Percentiles rank a stretch among this genome's conserved stretches.
These are phyloP conservation scores for Chrysotoxum bicinctum DNA, from an alignment of 2,888 invertebrate species.

Conservation along the genomic window DNA sequence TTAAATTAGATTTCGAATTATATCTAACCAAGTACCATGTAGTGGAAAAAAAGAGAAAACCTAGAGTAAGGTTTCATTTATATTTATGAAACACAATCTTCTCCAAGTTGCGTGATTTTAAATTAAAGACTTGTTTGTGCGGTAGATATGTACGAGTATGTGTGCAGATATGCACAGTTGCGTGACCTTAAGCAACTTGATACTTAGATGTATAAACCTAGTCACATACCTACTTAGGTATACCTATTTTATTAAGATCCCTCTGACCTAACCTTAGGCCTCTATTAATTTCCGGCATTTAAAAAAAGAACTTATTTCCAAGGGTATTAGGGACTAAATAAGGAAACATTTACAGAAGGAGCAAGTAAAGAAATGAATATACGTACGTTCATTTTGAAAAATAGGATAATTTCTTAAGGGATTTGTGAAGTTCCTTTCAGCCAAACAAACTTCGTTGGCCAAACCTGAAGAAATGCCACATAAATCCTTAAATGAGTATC, in stretches of 20 bases:
- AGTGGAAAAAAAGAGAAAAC: not conserved
- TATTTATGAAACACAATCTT: slow-evolving; percentile 3
- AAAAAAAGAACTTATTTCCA: not conserved
- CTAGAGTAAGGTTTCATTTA: not conserved
- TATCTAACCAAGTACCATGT: not conserved
- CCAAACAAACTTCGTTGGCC: no score
- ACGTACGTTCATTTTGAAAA: no score
- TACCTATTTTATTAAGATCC: not conserved
- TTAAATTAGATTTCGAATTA: not conserved
- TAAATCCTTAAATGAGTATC: no score
- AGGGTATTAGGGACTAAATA: no score
- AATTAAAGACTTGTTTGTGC: not conserved
- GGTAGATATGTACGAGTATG: not conserved
- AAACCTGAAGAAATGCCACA: no score
- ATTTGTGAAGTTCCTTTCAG: no score
- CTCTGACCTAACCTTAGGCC: not conserved
- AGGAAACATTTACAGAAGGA: not conserved
- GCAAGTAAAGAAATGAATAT: not conserved
- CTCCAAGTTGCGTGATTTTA: not conserved
- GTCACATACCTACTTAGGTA: not conserved
- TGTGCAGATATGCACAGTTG: not conserved
- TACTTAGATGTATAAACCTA: not conserved
- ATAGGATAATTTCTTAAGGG: no score
- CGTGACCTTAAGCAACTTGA: slow-evolving; percentile 22
- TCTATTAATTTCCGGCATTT: not conserved